These are phyloP conservation scores for Colinus virginianus DNA, from an alignment of 2,113 vertebrate species.

Conservation along the genomic window DNA sequence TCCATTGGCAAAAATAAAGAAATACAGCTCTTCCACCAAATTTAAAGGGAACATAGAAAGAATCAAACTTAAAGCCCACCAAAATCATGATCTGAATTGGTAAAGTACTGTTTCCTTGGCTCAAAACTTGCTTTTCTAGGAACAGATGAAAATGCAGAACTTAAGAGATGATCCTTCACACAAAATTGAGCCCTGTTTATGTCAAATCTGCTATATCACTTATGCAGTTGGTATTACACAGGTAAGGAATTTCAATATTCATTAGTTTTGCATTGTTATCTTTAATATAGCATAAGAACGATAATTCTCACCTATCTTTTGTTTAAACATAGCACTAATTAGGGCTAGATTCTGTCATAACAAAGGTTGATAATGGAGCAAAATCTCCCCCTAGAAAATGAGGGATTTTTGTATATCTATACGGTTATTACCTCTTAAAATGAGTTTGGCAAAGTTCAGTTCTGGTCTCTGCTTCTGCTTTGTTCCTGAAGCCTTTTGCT, in stretches of 20 bases:
- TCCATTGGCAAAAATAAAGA: not conserved
- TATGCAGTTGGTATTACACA: not conserved
- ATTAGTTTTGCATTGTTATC: not conserved
- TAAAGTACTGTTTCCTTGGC: not conserved
- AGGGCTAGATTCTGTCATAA: not conserved
- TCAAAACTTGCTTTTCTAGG: not conserved
- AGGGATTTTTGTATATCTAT: not conserved
- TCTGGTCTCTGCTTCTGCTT: not conserved
- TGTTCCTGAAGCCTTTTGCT: rapidly evolving
- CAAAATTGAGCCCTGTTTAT: not conserved
- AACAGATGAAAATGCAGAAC: not conserved
- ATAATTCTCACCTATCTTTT: slow-evolving; percentile 28
- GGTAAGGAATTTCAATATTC: slow-evolving; percentile 6
- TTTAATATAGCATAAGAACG: not conserved
- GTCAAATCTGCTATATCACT: not conserved
- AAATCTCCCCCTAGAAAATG: not conserved
- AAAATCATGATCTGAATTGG: not conserved
- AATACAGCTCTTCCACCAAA: not conserved
- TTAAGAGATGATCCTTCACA: not conserved
- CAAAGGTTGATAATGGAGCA: not conserved
- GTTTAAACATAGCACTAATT: slow-evolving; percentile 25
- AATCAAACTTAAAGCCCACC: not conserved
- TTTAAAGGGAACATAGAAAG: not conserved
- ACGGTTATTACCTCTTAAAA: not conserved
- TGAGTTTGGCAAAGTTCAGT: rapidly evolving